phyloP scores from a whole-genome alignment of 2,113 vertebrate genomes.

The Labrus mixtus region DNA sequence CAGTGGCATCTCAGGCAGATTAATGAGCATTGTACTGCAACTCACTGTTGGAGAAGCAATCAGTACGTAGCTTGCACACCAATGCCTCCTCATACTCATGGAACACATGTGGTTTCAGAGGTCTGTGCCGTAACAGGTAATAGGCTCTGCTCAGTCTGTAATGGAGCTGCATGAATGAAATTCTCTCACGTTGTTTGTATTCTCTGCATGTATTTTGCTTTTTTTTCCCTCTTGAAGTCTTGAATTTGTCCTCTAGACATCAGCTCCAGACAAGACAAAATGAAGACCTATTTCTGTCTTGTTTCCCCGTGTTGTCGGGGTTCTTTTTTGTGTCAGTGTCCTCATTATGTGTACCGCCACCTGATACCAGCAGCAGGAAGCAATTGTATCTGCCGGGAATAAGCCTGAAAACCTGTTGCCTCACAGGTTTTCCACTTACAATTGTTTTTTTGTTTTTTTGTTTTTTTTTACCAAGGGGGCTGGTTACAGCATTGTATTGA shows the following conservation, averaged over 20 bases:
- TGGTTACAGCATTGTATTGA: conserved; percentile 10
- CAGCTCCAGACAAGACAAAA: background rate
- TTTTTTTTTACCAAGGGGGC: conserved; percentile 19
- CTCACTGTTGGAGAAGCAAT: conserved; percentile 40
- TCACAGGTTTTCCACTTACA: conserved; percentile 24
- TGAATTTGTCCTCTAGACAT: conserved; percentile 5
- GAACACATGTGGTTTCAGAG: background rate
- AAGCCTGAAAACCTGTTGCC: conserved; percentile 26
- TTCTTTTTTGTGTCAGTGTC: conserved; percentile 34
- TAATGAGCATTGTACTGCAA: conserved; percentile 54
- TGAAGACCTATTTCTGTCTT: conserved; percentile 1
- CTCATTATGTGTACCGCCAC: conserved; percentile 57
- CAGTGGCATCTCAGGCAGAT: conserved; percentile 73
- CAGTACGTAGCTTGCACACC: conserved; percentile 29
- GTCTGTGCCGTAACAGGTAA: conserved; percentile 25
- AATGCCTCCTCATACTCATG: background rate
- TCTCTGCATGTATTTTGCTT: background rate
- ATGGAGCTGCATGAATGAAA: background rate
- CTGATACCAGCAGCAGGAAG: conserved; percentile 43
- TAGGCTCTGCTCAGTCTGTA: background rate
- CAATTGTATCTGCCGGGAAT: conserved; percentile 54
- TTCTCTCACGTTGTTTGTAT: background rate
- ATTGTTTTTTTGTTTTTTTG: too few relatives aligned
- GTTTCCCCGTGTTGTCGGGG: conserved; percentile 9
- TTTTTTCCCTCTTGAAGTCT: background rate